Conservation (phyloP, 1,140 invertebrate species). For the Zaprionus ghesquierei region DNA sequence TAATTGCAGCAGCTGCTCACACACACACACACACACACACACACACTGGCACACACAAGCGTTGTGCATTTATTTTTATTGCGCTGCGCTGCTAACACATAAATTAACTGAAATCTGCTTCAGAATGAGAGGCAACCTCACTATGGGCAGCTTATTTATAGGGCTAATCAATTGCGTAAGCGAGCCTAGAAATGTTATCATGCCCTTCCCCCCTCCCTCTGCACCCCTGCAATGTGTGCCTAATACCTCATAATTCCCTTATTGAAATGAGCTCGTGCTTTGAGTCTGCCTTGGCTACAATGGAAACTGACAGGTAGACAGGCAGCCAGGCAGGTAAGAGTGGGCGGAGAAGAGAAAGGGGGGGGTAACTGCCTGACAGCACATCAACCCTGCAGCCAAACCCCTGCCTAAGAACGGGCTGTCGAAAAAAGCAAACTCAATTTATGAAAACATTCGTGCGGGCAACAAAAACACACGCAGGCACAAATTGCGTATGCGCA, state of each 20-base stretch:
- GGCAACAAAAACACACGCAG: conserved; percentile 18
- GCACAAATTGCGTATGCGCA: conserved; percentile 66
- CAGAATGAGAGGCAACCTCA: conserved; percentile 16
- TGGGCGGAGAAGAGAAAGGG: neutral
- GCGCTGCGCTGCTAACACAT: no score
- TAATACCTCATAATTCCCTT: conserved; percentile 68
- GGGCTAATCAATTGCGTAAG: conserved; percentile 47
- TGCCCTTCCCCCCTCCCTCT: neutral
- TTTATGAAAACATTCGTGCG: conserved; percentile 66
- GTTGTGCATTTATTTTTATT: conserved; percentile 43
- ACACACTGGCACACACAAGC: conserved; percentile 7
- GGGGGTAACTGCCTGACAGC: neutral
- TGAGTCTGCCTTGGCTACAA: neutral
- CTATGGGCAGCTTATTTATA: conserved; percentile 9
- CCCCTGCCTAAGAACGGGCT: conserved; percentile 39
- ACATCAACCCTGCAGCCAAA: neutral
- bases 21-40: conserved; percentile 14
- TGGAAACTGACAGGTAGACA: conserved; percentile 53
- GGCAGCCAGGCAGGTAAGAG: conserved; percentile 38
- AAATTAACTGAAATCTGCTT: conserved; percentile 44
- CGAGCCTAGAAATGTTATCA: conserved; percentile 20
- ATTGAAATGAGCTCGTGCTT: conserved; percentile 45
- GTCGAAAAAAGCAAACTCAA: conserved; percentile 74
- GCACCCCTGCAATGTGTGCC: conserved; percentile 19
- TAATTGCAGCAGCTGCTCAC: conserved; percentile 22